Conservation (phyloP, 1,140 invertebrate genomes). For the Danaus melanippus region DNA sequence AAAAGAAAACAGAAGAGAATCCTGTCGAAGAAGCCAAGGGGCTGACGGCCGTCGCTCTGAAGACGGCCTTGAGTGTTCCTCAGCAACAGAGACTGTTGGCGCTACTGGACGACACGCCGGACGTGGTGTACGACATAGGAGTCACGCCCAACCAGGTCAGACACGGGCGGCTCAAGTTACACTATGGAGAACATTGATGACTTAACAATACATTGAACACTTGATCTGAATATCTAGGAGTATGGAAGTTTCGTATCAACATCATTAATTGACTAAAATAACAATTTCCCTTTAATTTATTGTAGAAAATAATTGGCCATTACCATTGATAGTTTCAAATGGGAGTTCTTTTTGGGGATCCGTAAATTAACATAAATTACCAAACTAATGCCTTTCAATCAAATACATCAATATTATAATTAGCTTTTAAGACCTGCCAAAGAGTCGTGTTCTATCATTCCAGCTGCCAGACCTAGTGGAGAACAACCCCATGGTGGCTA, state of each 20-base stretch:
- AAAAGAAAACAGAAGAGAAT: constrained; percentile 31
- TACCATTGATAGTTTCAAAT: too few relatives aligned
- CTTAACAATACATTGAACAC: too few relatives aligned
- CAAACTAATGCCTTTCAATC: not conserved
- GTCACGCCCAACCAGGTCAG: constrained; percentile 88
- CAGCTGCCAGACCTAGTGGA: constrained; percentile 95
- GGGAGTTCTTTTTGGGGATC: not conserved
- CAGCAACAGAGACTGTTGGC: constrained; percentile 91
- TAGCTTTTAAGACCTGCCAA: not conserved
- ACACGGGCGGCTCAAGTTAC: too few relatives aligned
- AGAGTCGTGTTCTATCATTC: constrained; percentile 8
- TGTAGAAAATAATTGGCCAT: too few relatives aligned
- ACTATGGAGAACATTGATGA: not conserved
- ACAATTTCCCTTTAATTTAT: too few relatives aligned
- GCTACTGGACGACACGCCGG: constrained; percentile 87
- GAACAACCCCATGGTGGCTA: constrained; percentile 97
- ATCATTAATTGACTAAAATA: too few relatives aligned
- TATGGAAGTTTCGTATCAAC: too few relatives aligned
- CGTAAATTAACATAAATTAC: too few relatives aligned
- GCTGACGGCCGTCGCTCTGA: constrained; percentile 90
- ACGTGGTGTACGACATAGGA: constrained; percentile 92
- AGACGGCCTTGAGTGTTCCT: constrained; percentile 83
- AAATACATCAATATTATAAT: constrained; percentile 3
- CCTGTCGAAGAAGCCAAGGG: constrained; percentile 82
- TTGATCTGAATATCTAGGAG: too few relatives aligned